Conservation (phyloP, 2,888 invertebrate species). For the Perizoma flavofasciatum region DNA sequence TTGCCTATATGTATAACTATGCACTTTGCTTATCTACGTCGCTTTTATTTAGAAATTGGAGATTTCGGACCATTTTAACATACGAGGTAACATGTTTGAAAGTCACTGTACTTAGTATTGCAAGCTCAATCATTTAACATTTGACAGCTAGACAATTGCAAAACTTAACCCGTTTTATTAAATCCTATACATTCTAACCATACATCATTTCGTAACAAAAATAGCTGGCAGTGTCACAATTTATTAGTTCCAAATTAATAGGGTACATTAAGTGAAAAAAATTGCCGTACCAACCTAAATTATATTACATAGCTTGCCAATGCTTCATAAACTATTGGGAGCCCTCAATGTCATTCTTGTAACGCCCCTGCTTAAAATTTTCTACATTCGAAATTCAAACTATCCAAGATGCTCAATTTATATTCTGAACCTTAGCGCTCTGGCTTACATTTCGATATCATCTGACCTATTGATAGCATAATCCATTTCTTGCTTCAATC, state of each 20-base stretch:
- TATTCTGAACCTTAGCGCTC: neutral
- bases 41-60: too few relatives aligned
- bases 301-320: too few relatives aligned
- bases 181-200: conserved; percentile 19
- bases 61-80: too few relatives aligned
- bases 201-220: conserved; percentile 19
- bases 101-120: conserved; percentile 4
- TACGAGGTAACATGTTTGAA: neutral
- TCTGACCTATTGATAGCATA: conserved; percentile 6
- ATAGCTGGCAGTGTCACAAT: conserved; percentile 17
- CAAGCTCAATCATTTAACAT: conserved; percentile 33
- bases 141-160: conserved; percentile 30
- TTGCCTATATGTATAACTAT: too few relatives aligned
- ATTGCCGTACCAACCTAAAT: too few relatives aligned
- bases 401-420: too few relatives aligned
- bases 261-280: neutral
- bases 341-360: neutral
- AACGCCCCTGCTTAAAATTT: conserved; percentile 1
- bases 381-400: neutral
- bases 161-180: conserved; percentile 25
- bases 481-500: conserved; percentile 33
- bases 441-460: neutral
- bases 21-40: too few relatives aligned
- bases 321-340: too few relatives aligned
- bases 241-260: neutral